phyloP scores from a whole-genome alignment of 2,888 invertebrate species.

The Phyto melanocephala region DNA sequence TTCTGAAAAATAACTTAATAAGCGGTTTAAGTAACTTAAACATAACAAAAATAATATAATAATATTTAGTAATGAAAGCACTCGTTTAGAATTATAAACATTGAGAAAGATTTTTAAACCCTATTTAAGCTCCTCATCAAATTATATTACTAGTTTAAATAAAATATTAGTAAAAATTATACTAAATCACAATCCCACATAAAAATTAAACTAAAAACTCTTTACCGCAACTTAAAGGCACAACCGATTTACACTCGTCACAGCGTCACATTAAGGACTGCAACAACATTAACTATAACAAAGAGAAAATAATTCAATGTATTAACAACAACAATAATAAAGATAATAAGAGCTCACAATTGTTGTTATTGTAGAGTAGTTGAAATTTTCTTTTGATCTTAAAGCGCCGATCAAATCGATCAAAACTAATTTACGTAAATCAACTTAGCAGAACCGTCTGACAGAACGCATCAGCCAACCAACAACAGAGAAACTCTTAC shows the following conservation, averaged over 20 bases:
- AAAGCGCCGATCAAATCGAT: constrained; percentile 79
- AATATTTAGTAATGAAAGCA: no score
- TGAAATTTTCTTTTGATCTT: constrained; percentile 75
- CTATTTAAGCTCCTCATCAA: no score
- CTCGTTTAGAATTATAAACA: no score
- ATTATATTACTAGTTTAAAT: no score
- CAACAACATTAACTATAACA: constrained; percentile 14
- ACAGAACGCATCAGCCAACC: constrained; percentile 68
- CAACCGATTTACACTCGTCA: constrained; percentile 60
- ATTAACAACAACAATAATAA: background rate
- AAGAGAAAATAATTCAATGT: constrained; percentile 4
- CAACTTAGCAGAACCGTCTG: constrained; percentile 61
- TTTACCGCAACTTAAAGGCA: constrained; percentile 28
- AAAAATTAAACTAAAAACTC: constrained; percentile 5
- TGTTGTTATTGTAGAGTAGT: constrained; percentile 4
- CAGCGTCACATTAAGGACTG: constrained; percentile 57
- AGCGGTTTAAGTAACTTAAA: no score
- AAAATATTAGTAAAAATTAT: background rate
- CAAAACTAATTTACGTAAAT: constrained; percentile 76
- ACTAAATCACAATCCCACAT: background rate
- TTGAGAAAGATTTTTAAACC: no score
- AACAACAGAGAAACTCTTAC: background rate
- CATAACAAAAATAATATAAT: no score
- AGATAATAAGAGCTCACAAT: background rate
- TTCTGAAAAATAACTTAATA: no score